phyloP scores from a whole-genome alignment of 2,113 vertebrate species.

The Protobothrops mucrosquamatus region DNA sequence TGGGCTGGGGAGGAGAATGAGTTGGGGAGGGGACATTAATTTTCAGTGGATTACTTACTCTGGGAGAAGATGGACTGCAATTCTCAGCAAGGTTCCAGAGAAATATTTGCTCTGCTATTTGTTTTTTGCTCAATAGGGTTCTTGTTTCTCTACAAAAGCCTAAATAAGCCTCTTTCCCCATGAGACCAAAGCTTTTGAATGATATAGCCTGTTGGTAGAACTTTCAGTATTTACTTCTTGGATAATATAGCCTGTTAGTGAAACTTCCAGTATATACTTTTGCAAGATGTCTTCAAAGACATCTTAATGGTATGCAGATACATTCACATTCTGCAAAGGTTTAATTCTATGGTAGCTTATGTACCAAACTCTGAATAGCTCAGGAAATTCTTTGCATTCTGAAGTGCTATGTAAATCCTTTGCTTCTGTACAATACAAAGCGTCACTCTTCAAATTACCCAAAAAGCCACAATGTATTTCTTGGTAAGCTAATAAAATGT shows the following conservation, averaged over 20 bases:
- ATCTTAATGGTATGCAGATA: background rate
- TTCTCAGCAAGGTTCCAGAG: background rate
- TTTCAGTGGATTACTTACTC: background rate
- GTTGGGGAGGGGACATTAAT: background rate
- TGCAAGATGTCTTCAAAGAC: background rate
- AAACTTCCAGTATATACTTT: background rate
- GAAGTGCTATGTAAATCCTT: background rate
- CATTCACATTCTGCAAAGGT: background rate
- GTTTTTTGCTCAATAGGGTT: background rate
- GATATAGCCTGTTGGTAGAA: background rate
- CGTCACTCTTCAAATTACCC: background rate
- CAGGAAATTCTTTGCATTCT: background rate
- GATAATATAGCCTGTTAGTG: background rate
- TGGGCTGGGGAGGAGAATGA: background rate
- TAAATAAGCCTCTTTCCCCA: background rate
- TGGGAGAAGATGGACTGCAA: background rate
- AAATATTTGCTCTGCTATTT: background rate
- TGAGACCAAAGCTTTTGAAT: background rate
- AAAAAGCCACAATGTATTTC: background rate
- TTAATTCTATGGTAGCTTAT: background rate
- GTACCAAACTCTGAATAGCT: background rate
- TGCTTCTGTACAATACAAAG: background rate
- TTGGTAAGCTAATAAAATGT: no score
- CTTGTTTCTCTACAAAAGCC: background rate
- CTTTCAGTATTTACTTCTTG: background rate